Evolutionary conservation across 1,140 invertebrate genomes (phyloP).

Genomic region (Nymphalis io): DNA sequence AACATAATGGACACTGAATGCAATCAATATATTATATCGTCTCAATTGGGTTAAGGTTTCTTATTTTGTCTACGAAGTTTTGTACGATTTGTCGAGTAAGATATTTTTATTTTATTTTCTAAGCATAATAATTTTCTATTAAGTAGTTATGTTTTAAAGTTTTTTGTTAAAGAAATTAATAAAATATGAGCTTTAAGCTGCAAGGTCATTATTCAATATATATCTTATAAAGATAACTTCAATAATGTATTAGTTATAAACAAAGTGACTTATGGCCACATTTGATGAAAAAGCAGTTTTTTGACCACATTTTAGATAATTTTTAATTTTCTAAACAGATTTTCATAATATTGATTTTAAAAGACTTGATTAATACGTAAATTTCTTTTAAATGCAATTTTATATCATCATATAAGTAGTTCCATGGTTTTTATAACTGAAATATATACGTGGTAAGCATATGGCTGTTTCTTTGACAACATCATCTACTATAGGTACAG

Average conservation of each 20-base stretch:
- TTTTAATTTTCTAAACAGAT: no score
- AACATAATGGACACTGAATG: slow-evolving; percentile 33
- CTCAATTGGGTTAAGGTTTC: slow-evolving; percentile 46
- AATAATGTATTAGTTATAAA: background rate
- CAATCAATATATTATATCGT: slow-evolving; percentile 36
- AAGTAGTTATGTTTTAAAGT: background rate
- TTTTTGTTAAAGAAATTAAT: background rate
- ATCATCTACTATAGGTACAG: no score
- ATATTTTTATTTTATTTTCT: no score
- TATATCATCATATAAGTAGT: no score
- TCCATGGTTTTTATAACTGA: no score
- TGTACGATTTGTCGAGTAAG: background rate
- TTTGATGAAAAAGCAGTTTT: background rate
- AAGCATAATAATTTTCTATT: no score
- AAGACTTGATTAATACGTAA: no score
- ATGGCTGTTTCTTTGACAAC: no score
- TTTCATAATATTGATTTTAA: no score
- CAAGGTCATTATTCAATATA: background rate
- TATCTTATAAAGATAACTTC: background rate
- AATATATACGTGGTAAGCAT: no score
- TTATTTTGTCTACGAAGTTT: slow-evolving; percentile 21
- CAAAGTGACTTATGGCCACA: background rate
- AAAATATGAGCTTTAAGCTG: background rate
- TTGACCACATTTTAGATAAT: background rate
- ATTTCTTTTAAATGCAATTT: no score